A percentile compares a stretch with the other conserved stretches of the same genome.
These are phyloP conservation scores for Synergus laeviventris DNA, from an alignment of 2,888 invertebrate species.

Conservation along the genomic window DNA sequence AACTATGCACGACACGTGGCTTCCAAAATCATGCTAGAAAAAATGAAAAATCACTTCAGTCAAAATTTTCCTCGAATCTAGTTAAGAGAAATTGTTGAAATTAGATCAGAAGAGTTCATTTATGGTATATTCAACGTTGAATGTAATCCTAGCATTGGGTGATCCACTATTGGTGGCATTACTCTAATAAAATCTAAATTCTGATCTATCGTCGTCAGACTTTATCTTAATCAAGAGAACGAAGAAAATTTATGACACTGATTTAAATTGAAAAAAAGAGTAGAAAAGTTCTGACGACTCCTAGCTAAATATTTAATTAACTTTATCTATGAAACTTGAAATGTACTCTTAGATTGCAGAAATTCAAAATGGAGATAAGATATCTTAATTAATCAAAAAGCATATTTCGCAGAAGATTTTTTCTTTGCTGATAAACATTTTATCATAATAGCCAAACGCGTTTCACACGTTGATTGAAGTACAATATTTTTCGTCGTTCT, in stretches of 20 bases:
- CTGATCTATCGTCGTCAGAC: no score
- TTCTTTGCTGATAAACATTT: not conserved
- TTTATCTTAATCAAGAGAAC: not conserved
- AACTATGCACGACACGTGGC: conserved; percentile 42
- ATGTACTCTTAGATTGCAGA: not conserved
- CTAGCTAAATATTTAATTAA: not conserved
- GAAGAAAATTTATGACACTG: not conserved
- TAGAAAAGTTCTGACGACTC: not conserved
- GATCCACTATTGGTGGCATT: no score
- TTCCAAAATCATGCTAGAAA: conserved; percentile 14
- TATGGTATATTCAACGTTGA: no score
- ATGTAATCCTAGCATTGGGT: no score
- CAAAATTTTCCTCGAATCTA: not conserved
- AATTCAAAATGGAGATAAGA: not conserved
- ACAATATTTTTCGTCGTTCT: not conserved
- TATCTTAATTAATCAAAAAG: not conserved
- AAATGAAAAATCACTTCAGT: not conserved
- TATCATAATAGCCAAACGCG: not conserved
- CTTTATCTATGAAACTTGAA: not conserved
- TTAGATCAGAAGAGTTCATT: no score
- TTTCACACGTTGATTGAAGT: not conserved
- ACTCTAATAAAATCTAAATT: no score
- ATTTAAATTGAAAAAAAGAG: not conserved
- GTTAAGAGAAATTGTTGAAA: no score
- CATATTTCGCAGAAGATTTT: not conserved